Conservation (phyloP, 2,113 vertebrate species). For the Sialia sialis region DNA sequence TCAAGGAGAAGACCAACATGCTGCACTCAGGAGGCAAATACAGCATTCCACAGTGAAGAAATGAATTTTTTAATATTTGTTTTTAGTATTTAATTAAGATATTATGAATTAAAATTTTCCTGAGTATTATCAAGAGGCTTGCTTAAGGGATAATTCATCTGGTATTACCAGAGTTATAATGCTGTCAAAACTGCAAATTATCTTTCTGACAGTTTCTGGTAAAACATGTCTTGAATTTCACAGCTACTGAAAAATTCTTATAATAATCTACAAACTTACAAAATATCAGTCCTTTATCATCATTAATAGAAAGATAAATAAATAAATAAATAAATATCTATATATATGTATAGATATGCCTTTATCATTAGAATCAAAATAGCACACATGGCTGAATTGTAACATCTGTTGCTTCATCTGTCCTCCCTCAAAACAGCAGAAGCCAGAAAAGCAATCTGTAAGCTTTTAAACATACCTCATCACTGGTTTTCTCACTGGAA, state of each 20-base stretch:
- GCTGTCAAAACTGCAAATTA: neutral
- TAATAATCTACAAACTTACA: neutral
- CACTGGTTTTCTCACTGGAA: constrained; percentile 82
- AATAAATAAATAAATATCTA: too few relatives aligned
- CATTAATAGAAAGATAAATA: neutral
- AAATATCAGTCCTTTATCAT: neutral
- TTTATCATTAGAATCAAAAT: neutral
- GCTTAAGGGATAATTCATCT: neutral
- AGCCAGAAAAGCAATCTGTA: neutral
- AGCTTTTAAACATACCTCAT: constrained; percentile 70
- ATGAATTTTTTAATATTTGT: neutral
- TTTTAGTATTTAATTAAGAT: neutral
- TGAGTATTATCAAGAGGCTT: neutral
- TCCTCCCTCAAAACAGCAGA: neutral
- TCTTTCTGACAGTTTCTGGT: neutral
- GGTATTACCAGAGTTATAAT: neutral
- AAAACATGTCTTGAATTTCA: neutral
- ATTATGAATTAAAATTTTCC: neutral
- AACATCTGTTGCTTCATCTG: neutral
- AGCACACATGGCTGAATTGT: neutral
- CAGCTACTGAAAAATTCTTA: neutral
- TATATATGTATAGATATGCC: neutral
- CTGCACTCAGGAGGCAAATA: neutral
- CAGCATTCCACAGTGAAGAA: neutral
- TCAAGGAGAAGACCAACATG: neutral